These are phyloP conservation scores for Gambusia affinis DNA, from an alignment of 2,113 vertebrate species.

Conservation along the genomic window DNA sequence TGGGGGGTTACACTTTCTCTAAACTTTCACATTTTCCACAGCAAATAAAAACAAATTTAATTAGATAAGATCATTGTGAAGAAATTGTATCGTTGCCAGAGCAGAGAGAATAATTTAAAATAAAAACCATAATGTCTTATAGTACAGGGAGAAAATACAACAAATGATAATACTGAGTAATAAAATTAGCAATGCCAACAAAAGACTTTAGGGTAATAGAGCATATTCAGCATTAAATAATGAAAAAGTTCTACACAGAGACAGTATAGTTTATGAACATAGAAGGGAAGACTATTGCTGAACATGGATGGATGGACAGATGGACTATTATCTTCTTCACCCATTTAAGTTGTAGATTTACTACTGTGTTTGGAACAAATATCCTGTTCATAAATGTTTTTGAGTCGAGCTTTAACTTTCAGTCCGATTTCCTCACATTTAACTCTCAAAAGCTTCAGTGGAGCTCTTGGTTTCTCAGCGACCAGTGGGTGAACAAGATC, in stretches of 20 bases:
- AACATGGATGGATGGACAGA: conserved; percentile 29
- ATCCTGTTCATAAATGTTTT: not conserved
- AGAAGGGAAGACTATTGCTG: conserved; percentile 20
- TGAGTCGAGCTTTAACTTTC: not conserved
- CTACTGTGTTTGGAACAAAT: not conserved
- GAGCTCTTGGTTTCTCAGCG: no score
- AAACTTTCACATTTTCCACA: conserved; percentile 68
- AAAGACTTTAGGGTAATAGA: conserved; percentile 10
- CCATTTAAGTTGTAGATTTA: not conserved
- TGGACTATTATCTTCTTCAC: not conserved
- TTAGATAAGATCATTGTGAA: conserved; percentile 69
- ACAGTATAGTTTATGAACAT: conserved; percentile 29
- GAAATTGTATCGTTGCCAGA: conserved; percentile 64
- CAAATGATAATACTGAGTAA: conserved; percentile 41
- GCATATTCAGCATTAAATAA: conserved; percentile 6
- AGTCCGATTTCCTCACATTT: not conserved
- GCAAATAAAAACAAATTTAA: conserved; percentile 70
- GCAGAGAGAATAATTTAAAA: conserved; percentile 54
- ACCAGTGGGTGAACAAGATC: no score
- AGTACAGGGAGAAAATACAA: conserved; percentile 50
- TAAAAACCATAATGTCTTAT: conserved; percentile 59
- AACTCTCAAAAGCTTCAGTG: no score
- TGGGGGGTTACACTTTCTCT: conserved; percentile 16
- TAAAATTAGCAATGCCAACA: conserved; percentile 42
- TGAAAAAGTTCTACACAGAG: conserved; percentile 13